Base-by-base conservation (phyloP, 2,797 vertebrate genomes). In the Rousettus madagascariensis region DNA sequence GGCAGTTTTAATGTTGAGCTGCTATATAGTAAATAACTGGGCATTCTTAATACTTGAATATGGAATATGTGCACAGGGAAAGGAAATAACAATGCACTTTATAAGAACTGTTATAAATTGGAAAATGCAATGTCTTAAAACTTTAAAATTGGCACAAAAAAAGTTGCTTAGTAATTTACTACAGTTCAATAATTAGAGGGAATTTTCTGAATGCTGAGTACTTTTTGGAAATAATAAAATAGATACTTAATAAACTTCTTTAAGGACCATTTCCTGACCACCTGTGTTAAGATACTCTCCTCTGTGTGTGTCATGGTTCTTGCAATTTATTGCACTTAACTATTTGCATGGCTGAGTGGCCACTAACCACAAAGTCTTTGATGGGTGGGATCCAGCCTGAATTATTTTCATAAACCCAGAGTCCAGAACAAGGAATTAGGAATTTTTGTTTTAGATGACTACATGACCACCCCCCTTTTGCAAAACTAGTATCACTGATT, bases 221-320 rank as follows among this genome's bases (percentile, higher is more conserved):
- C 59, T 24, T 49, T 49, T 49, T 87, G 36, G 83, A 65, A 33
- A 87, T 83, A 53, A 86, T 90, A 90, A 63, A 78, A 84, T 78
- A 79, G 36, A 36, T 77, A 90, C 26, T 95, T 92, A 33, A 65
- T 87, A 88, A 71, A 55, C 30, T 63, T 80, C 33, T 53, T 30
- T 87, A 66, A 95, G 68, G 85, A 95, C 2, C 15, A 30, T 82
- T 92, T 95, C 61, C 69, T 91, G 84, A 93, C 36, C 20, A 59
- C 36, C 68, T 92, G 17, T 43, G 26, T 82, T 87, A 90, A 92
- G 43, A 68, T 51, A 41, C 8, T 16, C 8, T 24, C 5, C 95
- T 66, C 59, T 69, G 3, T 85, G 22, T 57, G 16, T 94, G 36
- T 86, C 38, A 51, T 71, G 55, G 16, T 59, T 88, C 46, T 88